Base-by-base conservation (phyloP, 2,888 invertebrate species). In the Belgica antarctica region DNA sequence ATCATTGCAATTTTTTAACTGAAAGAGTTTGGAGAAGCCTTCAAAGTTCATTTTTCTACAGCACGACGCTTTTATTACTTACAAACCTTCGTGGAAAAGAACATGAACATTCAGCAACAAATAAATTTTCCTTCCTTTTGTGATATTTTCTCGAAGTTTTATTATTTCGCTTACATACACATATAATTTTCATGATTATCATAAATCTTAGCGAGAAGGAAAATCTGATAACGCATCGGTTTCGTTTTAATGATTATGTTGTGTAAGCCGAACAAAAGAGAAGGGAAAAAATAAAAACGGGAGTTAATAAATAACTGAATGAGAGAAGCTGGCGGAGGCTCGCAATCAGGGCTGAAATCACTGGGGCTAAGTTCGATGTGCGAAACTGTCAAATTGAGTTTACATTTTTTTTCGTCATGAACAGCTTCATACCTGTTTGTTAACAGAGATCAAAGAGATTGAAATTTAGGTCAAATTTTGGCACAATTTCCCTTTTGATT, bases 221-320 rank as follows among this genome's bases (percentile, higher is more conserved):
- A 19, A 52, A 52, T 52, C 52, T 52, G 52, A 52, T 52, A 59
- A 27, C 59, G 24, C 59, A 59, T 12, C 3, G 27, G 59, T 27
- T 59, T 59, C 59, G 22, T 22, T 52, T 41, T 41, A 41, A 41
- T 41, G 41, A 41, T 41, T 41, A 10, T n/a, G 31, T 31, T 31
- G 31, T 31, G 31, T 31, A 10, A n/a, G 41, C 41, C 41, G 41
- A 41, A 41, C 41, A 41, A 2, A n/a, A 10, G 15, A 41, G 41
- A 4, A 41, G n/a, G n/a, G n/a, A n/a, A n/a, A n/a, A 41, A n/a
- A 10, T 15, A 41, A 41, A n/a, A 10, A 7, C 31, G 2, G 41
- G 15, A 41, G 41, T 41, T 5, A 41, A 41, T 41, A 41, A 41
- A 41, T 41, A 41, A n/a, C n/a, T n/a, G n/a, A 41, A 41, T n/a